Conservation (phyloP, 92 coral and sea anemone species). For the Phenganax subtilis region DNA sequence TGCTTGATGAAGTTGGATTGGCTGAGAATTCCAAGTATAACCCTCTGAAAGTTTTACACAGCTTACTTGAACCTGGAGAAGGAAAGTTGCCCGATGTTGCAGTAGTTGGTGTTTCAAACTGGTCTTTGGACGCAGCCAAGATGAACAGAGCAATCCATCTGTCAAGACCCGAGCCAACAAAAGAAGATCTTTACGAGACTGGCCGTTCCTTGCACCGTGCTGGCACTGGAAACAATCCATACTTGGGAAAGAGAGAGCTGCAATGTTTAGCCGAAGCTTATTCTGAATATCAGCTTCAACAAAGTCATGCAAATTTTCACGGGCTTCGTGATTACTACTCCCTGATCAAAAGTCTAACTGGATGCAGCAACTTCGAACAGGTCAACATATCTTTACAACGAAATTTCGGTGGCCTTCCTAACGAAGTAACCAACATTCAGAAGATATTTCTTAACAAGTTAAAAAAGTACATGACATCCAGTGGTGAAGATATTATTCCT, state of each 20-base stretch:
- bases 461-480: slow-evolving; percentile 35
- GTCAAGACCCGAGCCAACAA: slow-evolving; percentile 92
- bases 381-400: slow-evolving; percentile 77
- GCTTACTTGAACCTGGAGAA: slow-evolving; percentile 79
- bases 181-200: slow-evolving; percentile 74
- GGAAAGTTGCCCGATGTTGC: slow-evolving; percentile 87
- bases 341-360: slow-evolving; percentile 72
- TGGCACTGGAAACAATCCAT: slow-evolving; percentile 20
- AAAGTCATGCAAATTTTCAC: slow-evolving; percentile 73
- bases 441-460: slow-evolving; percentile 61
- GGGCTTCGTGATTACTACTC: slow-evolving; percentile 98
- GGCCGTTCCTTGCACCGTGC: slow-evolving; percentile 76
- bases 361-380: slow-evolving; percentile 41
- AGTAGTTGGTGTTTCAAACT: slow-evolving; percentile 97
- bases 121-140: slow-evolving; percentile 98
- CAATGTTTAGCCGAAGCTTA: slow-evolving; percentile 79
- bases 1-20: slow-evolving; percentile 91
- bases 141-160: slow-evolving; percentile 98
- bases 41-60: slow-evolving; percentile 91
- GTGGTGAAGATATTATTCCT: slow-evolving; percentile 44
- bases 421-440: slow-evolving; percentile 60
- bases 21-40: slow-evolving; percentile 95
- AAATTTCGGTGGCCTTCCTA: slow-evolving; percentile 85
- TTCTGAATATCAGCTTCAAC: slow-evolving; percentile 60
- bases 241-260: slow-evolving; percentile 49